Conservation (phyloP, 2,888 invertebrate species). For the Drosophila gaucha region DNA sequence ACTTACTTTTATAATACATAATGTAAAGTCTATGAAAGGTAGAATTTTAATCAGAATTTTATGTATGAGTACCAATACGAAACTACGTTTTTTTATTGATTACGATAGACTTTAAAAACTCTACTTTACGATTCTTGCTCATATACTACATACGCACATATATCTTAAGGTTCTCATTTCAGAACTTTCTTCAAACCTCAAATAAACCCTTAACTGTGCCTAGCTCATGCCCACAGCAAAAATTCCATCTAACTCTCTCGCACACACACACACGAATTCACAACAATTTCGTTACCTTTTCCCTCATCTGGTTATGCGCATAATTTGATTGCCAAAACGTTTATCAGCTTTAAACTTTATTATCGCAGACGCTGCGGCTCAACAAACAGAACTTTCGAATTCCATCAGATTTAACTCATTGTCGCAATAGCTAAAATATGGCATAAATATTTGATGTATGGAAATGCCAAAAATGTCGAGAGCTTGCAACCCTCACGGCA, state of each 20-base stretch:
- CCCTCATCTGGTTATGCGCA: conserved; percentile 58
- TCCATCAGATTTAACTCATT: conserved; percentile 79
- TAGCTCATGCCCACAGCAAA: not conserved
- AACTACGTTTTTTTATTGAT: not conserved
- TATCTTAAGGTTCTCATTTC: not conserved
- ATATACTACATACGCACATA: not conserved
- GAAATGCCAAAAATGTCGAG: conserved; percentile 44
- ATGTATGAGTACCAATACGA: not conserved
- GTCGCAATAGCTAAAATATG: conserved; percentile 72
- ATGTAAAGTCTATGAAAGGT: no score
- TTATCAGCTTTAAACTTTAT: conserved; percentile 80
- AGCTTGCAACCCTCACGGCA: conserved; percentile 36
- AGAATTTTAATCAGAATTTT: no score
- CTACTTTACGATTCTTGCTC: not conserved
- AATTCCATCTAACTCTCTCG: not conserved
- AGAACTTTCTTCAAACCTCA: not conserved
- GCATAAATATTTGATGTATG: conserved; percentile 79
- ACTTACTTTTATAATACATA: no score
- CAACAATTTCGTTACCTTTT: conserved; percentile 6
- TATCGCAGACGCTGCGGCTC: conserved; percentile 63
- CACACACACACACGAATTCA: not conserved
- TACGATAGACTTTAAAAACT: not conserved
- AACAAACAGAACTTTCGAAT: conserved; percentile 40
- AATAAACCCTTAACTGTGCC: not conserved
- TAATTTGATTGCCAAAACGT: conserved; percentile 83